phyloP scores from a whole-genome alignment of 2,888 invertebrate species.

The Polylopha cassiicola region DNA sequence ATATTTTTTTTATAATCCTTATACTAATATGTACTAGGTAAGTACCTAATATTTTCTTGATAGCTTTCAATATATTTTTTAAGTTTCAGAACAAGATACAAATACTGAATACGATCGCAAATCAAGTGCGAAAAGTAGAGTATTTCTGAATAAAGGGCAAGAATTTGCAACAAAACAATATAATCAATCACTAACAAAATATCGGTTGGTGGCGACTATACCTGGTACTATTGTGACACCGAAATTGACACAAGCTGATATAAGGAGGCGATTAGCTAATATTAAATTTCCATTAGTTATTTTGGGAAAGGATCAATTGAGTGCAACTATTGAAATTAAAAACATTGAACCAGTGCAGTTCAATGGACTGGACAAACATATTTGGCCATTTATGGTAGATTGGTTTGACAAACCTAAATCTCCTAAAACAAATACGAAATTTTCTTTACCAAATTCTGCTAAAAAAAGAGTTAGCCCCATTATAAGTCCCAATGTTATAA shows the following conservation, averaged over 20 bases:
- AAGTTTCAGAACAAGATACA: neutral
- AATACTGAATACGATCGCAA: constrained; percentile 20
- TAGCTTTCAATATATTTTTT: no score
- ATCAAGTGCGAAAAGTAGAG: constrained; percentile 40
- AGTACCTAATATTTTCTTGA: no score
- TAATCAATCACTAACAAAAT: constrained; percentile 29
- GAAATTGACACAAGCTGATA: constrained; percentile 48
- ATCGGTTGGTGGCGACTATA: constrained; percentile 35
- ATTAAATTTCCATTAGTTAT: constrained; percentile 53
- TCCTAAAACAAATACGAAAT: no score
- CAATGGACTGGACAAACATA: constrained; percentile 45
- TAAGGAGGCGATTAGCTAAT: constrained; percentile 44
- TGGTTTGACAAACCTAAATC: constrained; percentile 36
- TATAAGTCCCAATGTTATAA: no score
- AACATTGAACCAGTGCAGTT: constrained; percentile 48
- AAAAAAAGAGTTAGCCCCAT: no score
- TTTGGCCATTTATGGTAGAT: constrained; percentile 62
- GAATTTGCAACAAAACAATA: constrained; percentile 23
- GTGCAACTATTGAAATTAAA: constrained; percentile 36
- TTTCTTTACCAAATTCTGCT: no score
- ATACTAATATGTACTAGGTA: no score
- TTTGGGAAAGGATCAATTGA: constrained; percentile 54
- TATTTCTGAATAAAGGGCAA: constrained; percentile 35
- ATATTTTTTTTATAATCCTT: no score
- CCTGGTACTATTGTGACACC: constrained; percentile 25